Conservation (phyloP, 2,888 invertebrate species). For the Alsophila aescularia region DNA sequence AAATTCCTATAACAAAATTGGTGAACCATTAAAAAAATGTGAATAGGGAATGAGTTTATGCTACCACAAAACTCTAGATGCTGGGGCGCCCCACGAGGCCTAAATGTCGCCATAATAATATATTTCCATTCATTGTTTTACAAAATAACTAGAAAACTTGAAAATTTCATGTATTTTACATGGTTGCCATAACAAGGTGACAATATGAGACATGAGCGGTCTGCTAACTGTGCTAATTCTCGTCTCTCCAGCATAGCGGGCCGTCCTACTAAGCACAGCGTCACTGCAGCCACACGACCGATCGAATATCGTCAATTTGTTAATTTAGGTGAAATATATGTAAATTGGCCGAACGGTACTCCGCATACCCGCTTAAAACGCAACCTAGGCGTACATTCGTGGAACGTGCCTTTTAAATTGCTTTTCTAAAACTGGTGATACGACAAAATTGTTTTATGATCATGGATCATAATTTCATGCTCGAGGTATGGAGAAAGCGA, state of each 20-base stretch:
- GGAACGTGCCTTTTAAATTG: slow-evolving; percentile 9
- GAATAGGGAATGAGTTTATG: too few species aligned
- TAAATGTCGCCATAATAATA: too few species aligned
- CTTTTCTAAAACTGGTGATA: slow-evolving; percentile 23
- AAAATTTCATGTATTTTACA: background rate
- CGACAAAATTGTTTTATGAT: slow-evolving; percentile 30
- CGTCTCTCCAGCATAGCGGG: slow-evolving; percentile 32
- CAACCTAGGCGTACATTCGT: background rate
- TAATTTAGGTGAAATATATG: slow-evolving; percentile 37
- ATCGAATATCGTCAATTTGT: slow-evolving; percentile 32
- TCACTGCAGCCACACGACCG: slow-evolving; percentile 1
- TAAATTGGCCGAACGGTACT: slow-evolving; percentile 34
- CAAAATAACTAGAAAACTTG: too few species aligned
- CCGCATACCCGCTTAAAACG: slow-evolving; percentile 20
- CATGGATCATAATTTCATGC: slow-evolving; percentile 35
- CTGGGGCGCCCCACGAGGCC: too few species aligned
- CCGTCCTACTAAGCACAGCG: slow-evolving; percentile 29
- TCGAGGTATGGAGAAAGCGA: slow-evolving; percentile 34
- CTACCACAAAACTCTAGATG: too few species aligned
- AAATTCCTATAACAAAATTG: too few species aligned
- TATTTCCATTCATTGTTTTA: too few species aligned
- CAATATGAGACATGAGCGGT: slow-evolving; percentile 8
- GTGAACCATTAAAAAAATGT: too few species aligned
- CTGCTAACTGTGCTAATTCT: slow-evolving; percentile 33
- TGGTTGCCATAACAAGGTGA: background rate